These are phyloP conservation scores for Phalacrocorax brasilianus DNA, from an alignment of 2,113 vertebrate species.

Conservation along the genomic window DNA sequence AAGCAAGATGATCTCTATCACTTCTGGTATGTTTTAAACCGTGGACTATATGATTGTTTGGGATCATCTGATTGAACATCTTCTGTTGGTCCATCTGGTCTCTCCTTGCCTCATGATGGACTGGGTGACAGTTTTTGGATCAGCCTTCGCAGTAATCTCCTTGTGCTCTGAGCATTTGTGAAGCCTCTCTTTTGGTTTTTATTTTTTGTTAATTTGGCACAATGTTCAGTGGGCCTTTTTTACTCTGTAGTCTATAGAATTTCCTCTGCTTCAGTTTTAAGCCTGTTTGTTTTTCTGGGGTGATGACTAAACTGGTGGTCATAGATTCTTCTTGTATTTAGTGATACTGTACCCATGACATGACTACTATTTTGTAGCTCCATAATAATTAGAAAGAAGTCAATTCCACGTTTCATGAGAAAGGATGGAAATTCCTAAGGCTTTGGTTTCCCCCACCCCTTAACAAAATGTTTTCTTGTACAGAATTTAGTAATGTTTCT, in stretches of 20 bases:
- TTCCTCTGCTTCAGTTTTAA: background rate
- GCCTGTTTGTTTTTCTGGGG: background rate
- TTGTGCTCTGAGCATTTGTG: background rate
- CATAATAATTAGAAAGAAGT: background rate
- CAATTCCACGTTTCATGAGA: background rate
- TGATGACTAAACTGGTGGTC: background rate
- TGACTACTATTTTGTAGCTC: background rate
- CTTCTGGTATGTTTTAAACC: slow-evolving; percentile 12
- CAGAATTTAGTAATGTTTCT: background rate
- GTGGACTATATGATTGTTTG: background rate
- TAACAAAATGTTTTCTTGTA: background rate
- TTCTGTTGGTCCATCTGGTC: slow-evolving; percentile 31
- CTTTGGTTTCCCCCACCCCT: background rate
- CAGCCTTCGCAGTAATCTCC: background rate
- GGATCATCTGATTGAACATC: background rate
- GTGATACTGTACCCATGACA: background rate
- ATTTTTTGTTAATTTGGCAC: background rate
- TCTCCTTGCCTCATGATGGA: background rate
- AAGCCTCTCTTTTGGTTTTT: background rate
- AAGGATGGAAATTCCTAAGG: background rate
- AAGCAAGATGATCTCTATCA: background rate
- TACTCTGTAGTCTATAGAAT: background rate
- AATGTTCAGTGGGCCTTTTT: background rate
- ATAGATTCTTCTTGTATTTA: background rate
- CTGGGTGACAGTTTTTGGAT: background rate